phyloP scores from a whole-genome alignment of 2,888 invertebrate genomes.

The Sinodicranocentrus sp. region DNA sequence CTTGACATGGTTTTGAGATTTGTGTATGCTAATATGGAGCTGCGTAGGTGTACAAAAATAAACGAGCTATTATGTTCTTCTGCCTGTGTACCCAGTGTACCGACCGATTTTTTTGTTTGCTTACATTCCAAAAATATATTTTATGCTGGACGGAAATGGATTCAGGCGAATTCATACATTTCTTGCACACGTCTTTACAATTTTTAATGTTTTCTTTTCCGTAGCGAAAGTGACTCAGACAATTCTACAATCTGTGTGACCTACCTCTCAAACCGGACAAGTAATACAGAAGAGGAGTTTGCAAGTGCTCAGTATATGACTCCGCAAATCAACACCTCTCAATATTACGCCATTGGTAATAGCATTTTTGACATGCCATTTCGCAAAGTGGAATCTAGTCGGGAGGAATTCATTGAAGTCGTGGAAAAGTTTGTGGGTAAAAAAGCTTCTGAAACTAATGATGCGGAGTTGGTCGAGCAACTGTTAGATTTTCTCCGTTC shows the following conservation, averaged over 20 bases:
- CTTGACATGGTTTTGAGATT: too few species aligned
- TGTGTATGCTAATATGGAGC: background rate
- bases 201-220: background rate
- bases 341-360: constrained; percentile 71
- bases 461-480: constrained; percentile 34
- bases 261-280: constrained; percentile 38
- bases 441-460: constrained; percentile 9
- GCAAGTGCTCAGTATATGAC: constrained; percentile 1
- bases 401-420: constrained; percentile 61
- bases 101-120: background rate
- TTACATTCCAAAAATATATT: background rate
- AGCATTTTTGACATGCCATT: constrained; percentile 67
- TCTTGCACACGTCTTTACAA: background rate
- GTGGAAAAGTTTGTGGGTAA: constrained; percentile 40
- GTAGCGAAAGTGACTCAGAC: too few species aligned
- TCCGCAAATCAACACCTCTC: constrained; percentile 39
- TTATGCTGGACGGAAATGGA: background rate
- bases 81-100: background rate
- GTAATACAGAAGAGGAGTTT: background rate
- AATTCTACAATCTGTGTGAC: constrained; percentile 35
- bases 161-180: too few species aligned
- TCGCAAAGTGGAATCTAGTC: constrained; percentile 66
- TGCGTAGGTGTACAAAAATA: constrained; percentile 10
- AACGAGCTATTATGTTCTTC: background rate
- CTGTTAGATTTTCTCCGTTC: constrained; percentile 66